These are phyloP conservation scores for Trichonephila inaurata DNA, from an alignment of 1,140 invertebrate genomes.

Conservation along the genomic window DNA sequence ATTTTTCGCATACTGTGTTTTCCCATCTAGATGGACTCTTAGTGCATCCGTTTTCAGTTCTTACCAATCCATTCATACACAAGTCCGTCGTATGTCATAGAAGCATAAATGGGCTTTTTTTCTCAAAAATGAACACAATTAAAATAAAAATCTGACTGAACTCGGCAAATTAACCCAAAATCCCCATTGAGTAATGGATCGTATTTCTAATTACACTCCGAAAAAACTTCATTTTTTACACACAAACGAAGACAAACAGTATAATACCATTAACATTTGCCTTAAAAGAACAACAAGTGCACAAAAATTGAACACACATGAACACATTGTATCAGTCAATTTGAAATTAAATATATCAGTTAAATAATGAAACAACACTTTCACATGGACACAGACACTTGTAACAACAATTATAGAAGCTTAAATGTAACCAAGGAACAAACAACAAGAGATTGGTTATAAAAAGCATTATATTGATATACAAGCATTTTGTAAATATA, in stretches of 20 bases:
- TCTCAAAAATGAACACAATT: no score
- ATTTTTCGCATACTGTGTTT: background rate
- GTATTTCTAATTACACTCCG: slow-evolving; percentile 68
- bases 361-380: background rate
- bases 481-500: no score
- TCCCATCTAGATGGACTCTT: background rate
- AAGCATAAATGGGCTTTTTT: no score
- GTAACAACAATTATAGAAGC: background rate
- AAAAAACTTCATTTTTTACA: slow-evolving; percentile 46
- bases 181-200: background rate
- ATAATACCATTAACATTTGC: slow-evolving; percentile 33
- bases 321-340: background rate
- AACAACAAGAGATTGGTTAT: no score
- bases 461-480: no score
- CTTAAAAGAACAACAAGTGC: slow-evolving; percentile 56
- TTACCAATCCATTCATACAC: background rate
- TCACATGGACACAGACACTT: background rate
- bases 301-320: background rate
- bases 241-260: slow-evolving; percentile 41
- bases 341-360: no score
- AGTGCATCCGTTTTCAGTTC: background rate
- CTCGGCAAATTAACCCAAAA: no score
- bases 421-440: no score
- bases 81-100: background rate
- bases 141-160: no score